Percentiles rank a stretch among this genome's conserved stretches.
phyloP scores from a whole-genome alignment of 2,113 vertebrate species.

The Sterna hirundo region DNA sequence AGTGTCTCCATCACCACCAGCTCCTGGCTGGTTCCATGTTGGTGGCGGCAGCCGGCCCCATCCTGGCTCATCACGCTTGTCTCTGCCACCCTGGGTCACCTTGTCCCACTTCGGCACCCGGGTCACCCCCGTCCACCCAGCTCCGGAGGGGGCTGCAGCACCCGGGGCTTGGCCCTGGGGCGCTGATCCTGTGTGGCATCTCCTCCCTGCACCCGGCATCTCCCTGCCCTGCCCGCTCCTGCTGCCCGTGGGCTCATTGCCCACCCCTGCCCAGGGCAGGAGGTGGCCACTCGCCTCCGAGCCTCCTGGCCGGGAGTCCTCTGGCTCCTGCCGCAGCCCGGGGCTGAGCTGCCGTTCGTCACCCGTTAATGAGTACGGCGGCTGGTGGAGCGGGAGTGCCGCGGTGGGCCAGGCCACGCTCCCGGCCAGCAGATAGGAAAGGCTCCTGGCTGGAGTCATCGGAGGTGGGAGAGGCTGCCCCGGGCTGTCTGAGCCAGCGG shows the following conservation, averaged over 20 bases:
- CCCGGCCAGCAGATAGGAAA: not conserved
- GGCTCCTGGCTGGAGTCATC: not conserved
- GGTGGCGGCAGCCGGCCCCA: rapidly evolving
- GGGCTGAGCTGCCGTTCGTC: not conserved
- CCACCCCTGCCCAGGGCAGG: not conserved
- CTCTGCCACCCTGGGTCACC: not conserved
- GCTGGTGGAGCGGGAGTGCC: rapidly evolving
- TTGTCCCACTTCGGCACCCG: not conserved
- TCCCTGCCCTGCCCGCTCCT: not conserved
- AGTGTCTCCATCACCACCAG: not conserved
- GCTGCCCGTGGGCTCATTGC: not conserved
- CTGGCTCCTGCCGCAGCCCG: not conserved
- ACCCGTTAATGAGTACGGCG: rapidly evolving
- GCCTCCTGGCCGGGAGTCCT: not conserved
- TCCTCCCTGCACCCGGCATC: not conserved
- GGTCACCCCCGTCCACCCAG: not conserved
- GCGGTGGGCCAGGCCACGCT: rapidly evolving
- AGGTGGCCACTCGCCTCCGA: not conserved
- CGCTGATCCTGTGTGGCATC: not conserved
- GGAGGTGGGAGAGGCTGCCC: not conserved
- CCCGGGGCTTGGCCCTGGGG: not conserved
- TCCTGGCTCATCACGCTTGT: not conserved
- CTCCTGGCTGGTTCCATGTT: not conserved
- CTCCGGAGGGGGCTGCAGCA: not conserved
- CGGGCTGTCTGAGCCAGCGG: not conserved